Evolutionary conservation across 2,888 invertebrate genomes (phyloP).

Genomic region (Lepidochrysops patricia): DNA sequence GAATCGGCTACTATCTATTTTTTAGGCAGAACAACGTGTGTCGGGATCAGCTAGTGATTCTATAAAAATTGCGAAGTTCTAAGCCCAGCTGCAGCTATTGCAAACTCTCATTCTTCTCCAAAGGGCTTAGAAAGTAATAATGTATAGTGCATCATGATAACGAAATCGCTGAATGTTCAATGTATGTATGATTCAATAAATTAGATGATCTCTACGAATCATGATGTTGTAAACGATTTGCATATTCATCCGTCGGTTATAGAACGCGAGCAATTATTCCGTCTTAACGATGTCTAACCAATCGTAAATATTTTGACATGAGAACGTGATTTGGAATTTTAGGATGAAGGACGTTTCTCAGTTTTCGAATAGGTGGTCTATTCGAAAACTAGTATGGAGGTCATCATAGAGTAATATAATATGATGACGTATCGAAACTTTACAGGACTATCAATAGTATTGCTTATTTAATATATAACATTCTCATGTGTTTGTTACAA

Average conservation of each 20-base stretch:
- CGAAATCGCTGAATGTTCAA: not conserved
- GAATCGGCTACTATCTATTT: no score
- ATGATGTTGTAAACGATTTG: not conserved
- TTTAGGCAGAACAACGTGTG: no score
- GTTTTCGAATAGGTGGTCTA: not conserved
- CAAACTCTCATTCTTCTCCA: not conserved
- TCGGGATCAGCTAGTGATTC: no score
- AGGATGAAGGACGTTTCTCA: not conserved
- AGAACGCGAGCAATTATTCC: not conserved
- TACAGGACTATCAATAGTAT: no score
- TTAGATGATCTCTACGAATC: conserved; percentile 8
- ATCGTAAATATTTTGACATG: not conserved
- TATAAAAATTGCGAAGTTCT: no score
- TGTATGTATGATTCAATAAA: conserved; percentile 2
- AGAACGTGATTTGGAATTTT: not conserved
- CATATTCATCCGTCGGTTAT: not conserved
- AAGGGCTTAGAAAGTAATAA: not conserved
- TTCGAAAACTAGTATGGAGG: no score
- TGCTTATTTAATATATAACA: no score
- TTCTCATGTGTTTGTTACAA: no score
- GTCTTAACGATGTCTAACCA: not conserved
- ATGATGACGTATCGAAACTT: no score
- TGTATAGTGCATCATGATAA: not conserved
- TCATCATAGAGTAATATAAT: no score
- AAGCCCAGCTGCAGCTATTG: not conserved